Conservation (phyloP, 30 jellyfish, hydroid and myxozoan genomes). For the Rhopilema esculentum region DNA sequence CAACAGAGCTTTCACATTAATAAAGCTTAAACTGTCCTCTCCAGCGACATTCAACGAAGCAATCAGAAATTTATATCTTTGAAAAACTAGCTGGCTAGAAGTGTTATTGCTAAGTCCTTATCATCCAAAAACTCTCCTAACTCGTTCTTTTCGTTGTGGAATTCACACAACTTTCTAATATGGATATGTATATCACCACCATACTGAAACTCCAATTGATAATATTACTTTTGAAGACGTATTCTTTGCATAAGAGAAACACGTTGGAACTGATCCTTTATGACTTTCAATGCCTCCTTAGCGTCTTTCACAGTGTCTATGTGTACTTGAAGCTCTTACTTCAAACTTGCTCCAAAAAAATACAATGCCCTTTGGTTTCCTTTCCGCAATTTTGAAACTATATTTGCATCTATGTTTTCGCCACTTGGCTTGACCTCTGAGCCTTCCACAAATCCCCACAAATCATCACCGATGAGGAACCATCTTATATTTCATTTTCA, state of each 20-base stretch:
- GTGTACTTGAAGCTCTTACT: conserved; percentile 43
- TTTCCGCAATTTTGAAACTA: conserved; percentile 15
- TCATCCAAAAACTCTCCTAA: conserved; percentile 43
- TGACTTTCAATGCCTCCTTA: conserved; percentile 25
- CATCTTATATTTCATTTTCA: conserved; percentile 46
- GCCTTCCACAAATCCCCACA: conserved; percentile 63
- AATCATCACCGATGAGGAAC: conserved; percentile 60
- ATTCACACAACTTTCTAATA: conserved; percentile 40
- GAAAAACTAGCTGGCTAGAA: conserved; percentile 40
- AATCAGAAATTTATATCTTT: conserved; percentile 32
- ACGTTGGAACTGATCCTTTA: conserved; percentile 55
- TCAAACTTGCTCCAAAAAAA: conserved; percentile 38
- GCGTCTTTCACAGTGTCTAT: conserved; percentile 21
- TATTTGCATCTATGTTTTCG: not conserved
- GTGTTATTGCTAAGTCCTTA: conserved; percentile 45
- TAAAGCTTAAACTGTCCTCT: conserved; percentile 15
- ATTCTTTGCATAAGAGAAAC: conserved; percentile 50
- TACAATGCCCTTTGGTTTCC: conserved; percentile 54
- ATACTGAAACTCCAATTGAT: conserved; percentile 48
- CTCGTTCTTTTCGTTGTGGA: conserved; percentile 49
- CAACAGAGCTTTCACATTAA: conserved; percentile 38
- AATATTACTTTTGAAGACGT: conserved; percentile 20
- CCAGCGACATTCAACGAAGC: conserved; percentile 53
- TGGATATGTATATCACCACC: conserved; percentile 26
- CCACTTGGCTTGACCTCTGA: conserved; percentile 51